Conservation (phyloP, 1,140 invertebrate genomes). For the Drosophila parvula region DNA sequence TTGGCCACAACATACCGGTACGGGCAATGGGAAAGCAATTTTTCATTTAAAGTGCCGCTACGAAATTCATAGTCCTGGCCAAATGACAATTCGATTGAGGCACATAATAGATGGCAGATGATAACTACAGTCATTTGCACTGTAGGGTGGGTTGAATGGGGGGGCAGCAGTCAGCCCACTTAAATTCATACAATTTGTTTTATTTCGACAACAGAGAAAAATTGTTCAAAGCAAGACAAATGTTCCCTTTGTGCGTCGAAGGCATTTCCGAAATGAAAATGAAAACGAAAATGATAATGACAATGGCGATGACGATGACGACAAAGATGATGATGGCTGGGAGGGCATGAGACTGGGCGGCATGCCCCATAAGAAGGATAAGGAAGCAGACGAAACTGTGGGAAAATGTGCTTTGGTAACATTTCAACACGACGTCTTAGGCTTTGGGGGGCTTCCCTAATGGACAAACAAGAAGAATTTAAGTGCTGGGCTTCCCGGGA, state of each 20-base stretch:
- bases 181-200: slow-evolving; percentile 74
- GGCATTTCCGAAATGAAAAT: slow-evolving; percentile 62
- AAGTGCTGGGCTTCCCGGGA: slow-evolving; percentile 17
- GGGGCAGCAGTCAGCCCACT: slow-evolving; percentile 35
- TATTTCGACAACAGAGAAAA: slow-evolving; percentile 64
- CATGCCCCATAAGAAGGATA: slow-evolving; percentile 14
- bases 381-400: slow-evolving; percentile 23
- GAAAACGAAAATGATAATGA: slow-evolving; percentile 66
- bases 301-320: slow-evolving; percentile 28
- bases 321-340: slow-evolving; percentile 19
- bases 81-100: slow-evolving; percentile 68
- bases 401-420: slow-evolving; percentile 49
- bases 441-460: slow-evolving; percentile 38
- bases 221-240: slow-evolving; percentile 66
- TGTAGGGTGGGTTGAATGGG: slow-evolving; percentile 17
- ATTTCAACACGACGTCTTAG: slow-evolving; percentile 46
- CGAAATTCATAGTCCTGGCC: slow-evolving; percentile 22
- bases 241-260: slow-evolving; percentile 57
- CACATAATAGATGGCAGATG: slow-evolving; percentile 64
- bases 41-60: slow-evolving; percentile 43
- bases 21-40: slow-evolving; percentile 21
- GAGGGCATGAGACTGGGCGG: neutral
- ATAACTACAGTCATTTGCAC: slow-evolving; percentile 70
- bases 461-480: slow-evolving; percentile 59
- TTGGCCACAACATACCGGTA: slow-evolving; percentile 26